Evolutionary conservation across 2,113 vertebrate genomes (phyloP), one percentile per base, ranked within the genome.

Genomic region (Urocolius indicus): DNA sequence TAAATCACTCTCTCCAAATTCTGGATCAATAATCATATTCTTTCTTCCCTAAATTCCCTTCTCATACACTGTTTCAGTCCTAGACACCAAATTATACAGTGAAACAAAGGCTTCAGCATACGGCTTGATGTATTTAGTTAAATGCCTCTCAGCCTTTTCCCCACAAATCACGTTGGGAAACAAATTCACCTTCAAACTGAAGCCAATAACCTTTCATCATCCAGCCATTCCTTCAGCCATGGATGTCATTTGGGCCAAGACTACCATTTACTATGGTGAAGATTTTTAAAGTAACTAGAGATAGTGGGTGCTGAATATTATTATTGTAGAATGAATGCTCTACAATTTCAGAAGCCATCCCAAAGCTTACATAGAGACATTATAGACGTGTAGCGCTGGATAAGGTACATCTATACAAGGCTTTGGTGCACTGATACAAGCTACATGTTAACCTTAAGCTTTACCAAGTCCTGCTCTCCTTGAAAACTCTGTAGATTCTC

Each of bases 361-460:
- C 19, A 43, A 55, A 51, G 18, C 11, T 26, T 24, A 5, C 10
- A 8, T 0, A 62, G 63, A 84, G 52, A 34, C 6, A 18, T 36
- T 17, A 36, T 2, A 41, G 41, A 26, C 4, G 5, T 0, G 5
- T 45, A 16, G 6, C 9, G 1, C 18, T 10, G n/a, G 15, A 3
- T 22, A 9, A 48, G 11, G 68, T 19, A 9, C 38, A 26, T 10
- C 16, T 10, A 7, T 9, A 17, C 16, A 14, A 45, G 15, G 27
- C 27, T 74, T 22, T n/a, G 45, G 43, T 21, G 43, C 61, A 5
- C 43, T 21, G 24, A 51, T 65, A 66, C 27, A 52, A 41, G 51
- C 36, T 46, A 26, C 21, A 0, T 4, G 27, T 16, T 54, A 43
- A 49, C 52, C 26, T 54, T 36, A 49, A 51, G 21, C 43, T 72